Base-by-base conservation (phyloP, 2,113 vertebrate species). In the Felis chaus region DNA sequence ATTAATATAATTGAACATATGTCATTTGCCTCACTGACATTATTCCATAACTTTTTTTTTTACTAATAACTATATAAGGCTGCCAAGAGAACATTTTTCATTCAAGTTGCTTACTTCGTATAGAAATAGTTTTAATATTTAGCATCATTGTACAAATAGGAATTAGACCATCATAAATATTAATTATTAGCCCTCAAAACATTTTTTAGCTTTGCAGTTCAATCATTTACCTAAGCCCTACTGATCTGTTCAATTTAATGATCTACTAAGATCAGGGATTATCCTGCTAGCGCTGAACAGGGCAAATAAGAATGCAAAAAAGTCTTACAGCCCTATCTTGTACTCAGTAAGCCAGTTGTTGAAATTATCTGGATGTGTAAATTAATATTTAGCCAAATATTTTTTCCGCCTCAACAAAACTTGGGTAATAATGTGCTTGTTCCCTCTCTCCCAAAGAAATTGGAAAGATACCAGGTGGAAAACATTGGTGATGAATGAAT, bases 111-210 rank as follows among this genome's bases (percentile, higher is more conserved):
- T 93, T 82, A 41, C 23, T 89, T 91, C 61, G 33, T 66, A 29
- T 91, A 90, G 80, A 83, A 86, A 95, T 71, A 86, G 27, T 63
- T 97, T 98, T 85, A 93, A 92, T 96, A 93, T 71, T 91, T 93
- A 88, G 10, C 14, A 29, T 97, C 39, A 69, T 95, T 82, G 12
- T 31, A 65, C 33, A 95, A 87, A 53, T 48, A 87, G 29, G 23
- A 89, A 80, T 87, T 74, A 95, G 13, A 73, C 29, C 15, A 57
- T 61, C 74, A 83, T 92, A 63, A 65, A 89, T 84, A 74, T 81
- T 94, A 55, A 74, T 79, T 53, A 84, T 73, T 80, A 95, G 45
- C 15, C 55, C 50, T 91, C 15, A 57, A 74, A 81, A 31, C 21
- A 31, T 74, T 94, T 61, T 55, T 92, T 90, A 50, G n/a, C 55